Evolutionary conservation across 1,140 invertebrate genomes (phyloP).

Genomic region (Penaeus indicus): DNA sequence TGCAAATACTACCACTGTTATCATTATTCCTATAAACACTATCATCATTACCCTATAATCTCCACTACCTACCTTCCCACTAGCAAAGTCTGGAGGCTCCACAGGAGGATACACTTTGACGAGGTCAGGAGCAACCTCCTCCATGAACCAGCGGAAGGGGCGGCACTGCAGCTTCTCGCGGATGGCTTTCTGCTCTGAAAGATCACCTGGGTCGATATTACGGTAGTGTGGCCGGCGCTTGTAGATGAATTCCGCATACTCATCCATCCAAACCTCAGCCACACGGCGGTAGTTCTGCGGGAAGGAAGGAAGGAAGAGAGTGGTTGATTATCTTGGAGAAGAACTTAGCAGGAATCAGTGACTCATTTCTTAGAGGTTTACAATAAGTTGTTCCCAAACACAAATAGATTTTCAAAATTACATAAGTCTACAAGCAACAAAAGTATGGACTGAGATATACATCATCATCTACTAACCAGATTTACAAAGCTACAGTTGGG

Average conservation of each 20-base stretch:
- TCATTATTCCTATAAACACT: neutral
- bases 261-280: constrained; percentile 81
- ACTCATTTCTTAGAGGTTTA: no score
- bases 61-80: constrained; percentile 67
- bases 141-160: constrained; percentile 96
- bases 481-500: no score
- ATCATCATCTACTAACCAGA: constrained; percentile 70
- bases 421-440: no score
- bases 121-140: constrained; percentile 92
- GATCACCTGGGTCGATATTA: constrained; percentile 77
- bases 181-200: constrained; percentile 83
- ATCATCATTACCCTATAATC: neutral
- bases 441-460: constrained; percentile 46
- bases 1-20: neutral
- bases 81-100: constrained; percentile 84
- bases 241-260: constrained; percentile 89
- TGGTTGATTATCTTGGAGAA: no score
- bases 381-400: no score
- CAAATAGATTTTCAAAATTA: no score
- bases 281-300: constrained; percentile 76
- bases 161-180: constrained; percentile 86
- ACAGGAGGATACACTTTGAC: constrained; percentile 91
- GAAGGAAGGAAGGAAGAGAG: constrained; percentile 59
- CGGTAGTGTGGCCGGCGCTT: constrained; percentile 82
- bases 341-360: no score